Evolutionary conservation across 2,113 vertebrate genomes (phyloP), one percentile per base, ranked within the genome.

Genomic region (Ptyas mucosa): DNA sequence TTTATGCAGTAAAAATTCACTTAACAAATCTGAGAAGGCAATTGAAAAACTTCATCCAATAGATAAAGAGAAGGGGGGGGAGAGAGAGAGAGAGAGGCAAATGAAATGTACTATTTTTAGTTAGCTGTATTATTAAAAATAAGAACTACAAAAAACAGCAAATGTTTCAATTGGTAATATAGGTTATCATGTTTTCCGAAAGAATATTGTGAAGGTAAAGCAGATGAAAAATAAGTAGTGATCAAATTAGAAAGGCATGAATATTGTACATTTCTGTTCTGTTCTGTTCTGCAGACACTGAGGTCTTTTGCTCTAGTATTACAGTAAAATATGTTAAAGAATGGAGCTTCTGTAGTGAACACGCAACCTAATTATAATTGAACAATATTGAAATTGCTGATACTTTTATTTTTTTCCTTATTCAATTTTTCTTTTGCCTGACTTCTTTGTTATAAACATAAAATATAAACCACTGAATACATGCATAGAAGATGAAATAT

Each of bases 91-190:
- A 49, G 46, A 49, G 46, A 49, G 0, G 46, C 46, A 49, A 49
- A 49, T 94, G 53, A 0, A 1, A 91, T 93, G 81, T 94, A 85
- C 90, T 94, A 61, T 64, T 93, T 1, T 92, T 92, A 87, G 23
- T 24, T 34, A 91, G 39, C 5, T 81, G 85, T 91, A 91, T 64
- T 64, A 91, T 89, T 93, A 69, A 94, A 95, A 93, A 29, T 86
- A 55, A 1, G 14, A 43, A 39, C 49, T 90, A 26, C 64, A 86
- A 64, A 92, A 69, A 24, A 69, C 29, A 69, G 64, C 29, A 24
- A 23, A 61, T 2, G 9, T 75, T 88, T 53, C 29, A 53, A 10
- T 54, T 81, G 24, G 3, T 53, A n/a, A 34, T 2, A 0, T 88
- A 8, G n/a, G 14, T 75, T 54, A 7, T 14, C 9, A 0, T 24